These are phyloP conservation scores for Solea senegalensis DNA, from an alignment of 2,113 vertebrate species.

Conservation along the genomic window DNA sequence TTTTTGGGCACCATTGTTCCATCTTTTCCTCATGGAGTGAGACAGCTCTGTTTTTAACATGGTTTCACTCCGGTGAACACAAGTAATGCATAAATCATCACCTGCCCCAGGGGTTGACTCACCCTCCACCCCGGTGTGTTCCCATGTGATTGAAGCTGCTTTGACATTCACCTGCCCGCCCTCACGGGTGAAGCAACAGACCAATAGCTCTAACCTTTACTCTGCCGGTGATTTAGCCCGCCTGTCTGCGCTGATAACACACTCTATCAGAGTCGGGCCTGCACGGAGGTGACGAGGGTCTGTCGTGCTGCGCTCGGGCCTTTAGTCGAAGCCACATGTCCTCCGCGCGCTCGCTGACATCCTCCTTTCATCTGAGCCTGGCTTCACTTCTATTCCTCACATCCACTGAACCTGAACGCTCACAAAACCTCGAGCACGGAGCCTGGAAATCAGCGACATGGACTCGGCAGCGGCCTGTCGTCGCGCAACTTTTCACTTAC, in stretches of 20 bases:
- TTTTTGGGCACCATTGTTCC: neutral
- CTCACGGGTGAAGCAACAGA: conserved; percentile 57
- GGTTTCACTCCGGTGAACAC: conserved; percentile 58
- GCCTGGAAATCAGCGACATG: conserved; percentile 61
- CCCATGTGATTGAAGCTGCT: conserved; percentile 60
- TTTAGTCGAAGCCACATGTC: conserved; percentile 60
- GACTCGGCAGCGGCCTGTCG: conserved; percentile 34
- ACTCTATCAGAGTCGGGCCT: conserved; percentile 64
- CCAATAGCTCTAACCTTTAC: conserved; percentile 75
- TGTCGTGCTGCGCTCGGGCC: conserved; percentile 43
- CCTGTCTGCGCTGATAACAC: conserved; percentile 72
- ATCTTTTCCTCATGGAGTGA: conserved; percentile 38
- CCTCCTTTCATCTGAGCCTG: conserved; percentile 59
- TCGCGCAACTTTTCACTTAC: conserved; percentile 32
- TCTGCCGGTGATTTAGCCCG: conserved; percentile 70
- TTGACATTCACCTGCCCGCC: conserved; percentile 73
- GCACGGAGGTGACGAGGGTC: conserved; percentile 47
- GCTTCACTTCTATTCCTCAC: conserved; percentile 49
- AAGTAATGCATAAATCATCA: conserved; percentile 64
- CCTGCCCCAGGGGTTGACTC: conserved; percentile 45
- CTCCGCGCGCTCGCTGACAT: conserved; percentile 33
- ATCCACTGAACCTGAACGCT: conserved; percentile 56
- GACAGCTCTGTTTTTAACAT: conserved; percentile 53
- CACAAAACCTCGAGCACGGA: conserved; percentile 30
- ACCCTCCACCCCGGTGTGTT: conserved; percentile 43